phyloP scores from a whole-genome alignment of 1,140 invertebrate genomes.

The Brachystomella parvula region DNA sequence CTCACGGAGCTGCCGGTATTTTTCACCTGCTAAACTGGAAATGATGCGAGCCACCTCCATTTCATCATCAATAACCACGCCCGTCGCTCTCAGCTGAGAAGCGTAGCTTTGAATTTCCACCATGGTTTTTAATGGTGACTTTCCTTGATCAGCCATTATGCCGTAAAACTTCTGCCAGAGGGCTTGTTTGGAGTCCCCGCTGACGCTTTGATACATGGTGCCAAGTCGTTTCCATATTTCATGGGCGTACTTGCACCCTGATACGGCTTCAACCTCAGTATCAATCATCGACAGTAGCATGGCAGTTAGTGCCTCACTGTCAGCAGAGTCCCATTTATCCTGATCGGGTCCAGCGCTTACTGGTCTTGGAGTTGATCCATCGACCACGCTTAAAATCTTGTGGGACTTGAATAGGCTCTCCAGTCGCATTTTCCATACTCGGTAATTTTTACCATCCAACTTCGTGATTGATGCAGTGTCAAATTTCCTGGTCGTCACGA shows the following conservation, averaged over 20 bases:
- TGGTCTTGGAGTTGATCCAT: not conserved
- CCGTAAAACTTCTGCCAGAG: slow-evolving; percentile 14
- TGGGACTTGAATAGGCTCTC: slow-evolving; percentile 8
- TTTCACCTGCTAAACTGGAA: slow-evolving; percentile 11
- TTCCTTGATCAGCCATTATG: not conserved
- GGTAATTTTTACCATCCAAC: slow-evolving; percentile 14
- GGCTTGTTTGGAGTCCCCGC: slow-evolving; percentile 12
- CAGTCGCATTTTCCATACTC: slow-evolving; percentile 19
- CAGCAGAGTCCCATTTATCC: slow-evolving; percentile 16
- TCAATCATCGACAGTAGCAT: slow-evolving; percentile 13
- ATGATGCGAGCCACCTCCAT: not conserved
- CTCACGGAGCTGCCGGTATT: slow-evolving; percentile 12
- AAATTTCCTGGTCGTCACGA: slow-evolving; percentile 12
- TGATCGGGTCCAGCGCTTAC: not conserved
- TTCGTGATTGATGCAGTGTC: slow-evolving; percentile 18
- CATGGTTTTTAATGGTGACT: slow-evolving; percentile 11
- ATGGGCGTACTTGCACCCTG: slow-evolving; percentile 8
- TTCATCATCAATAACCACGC: not conserved
- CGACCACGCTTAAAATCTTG: slow-evolving; percentile 8
- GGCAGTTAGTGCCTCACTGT: slow-evolving; percentile 15
- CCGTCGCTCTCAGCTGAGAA: not conserved
- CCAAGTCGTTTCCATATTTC: slow-evolving; percentile 18
- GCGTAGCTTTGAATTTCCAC: slow-evolving; percentile 5
- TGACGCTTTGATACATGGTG: slow-evolving; percentile 20
- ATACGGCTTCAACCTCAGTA: slow-evolving; percentile 11